Percentiles rank a stretch among this genome's conserved stretches.
These are phyloP conservation scores for Zaprionus kolodkinae DNA, from an alignment of 1,140 invertebrate genomes.

Conservation along the genomic window DNA sequence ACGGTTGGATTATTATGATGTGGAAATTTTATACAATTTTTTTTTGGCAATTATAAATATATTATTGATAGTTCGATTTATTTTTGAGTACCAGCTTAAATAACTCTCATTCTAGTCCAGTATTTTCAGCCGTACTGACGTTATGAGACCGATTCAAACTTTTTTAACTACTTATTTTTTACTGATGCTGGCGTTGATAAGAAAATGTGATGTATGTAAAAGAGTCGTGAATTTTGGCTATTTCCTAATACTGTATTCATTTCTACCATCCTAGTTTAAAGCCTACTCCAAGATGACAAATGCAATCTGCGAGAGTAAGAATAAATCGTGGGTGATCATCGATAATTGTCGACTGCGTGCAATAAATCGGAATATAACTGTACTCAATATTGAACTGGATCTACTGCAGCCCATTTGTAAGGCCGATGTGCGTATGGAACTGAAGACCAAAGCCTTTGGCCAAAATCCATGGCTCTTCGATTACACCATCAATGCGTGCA, in stretches of 20 bases:
- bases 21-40: background rate
- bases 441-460: conserved; percentile 19
- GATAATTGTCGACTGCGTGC: conserved; percentile 28
- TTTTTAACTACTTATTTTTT: background rate
- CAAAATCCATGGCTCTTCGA: conserved; percentile 27
- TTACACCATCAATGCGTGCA: conserved; percentile 20
- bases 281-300: conserved; percentile 37
- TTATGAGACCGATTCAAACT: background rate
- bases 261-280: conserved; percentile 1
- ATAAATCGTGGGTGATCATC: conserved; percentile 26
- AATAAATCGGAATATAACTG: conserved; percentile 21
- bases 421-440: background rate
- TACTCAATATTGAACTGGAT: background rate
- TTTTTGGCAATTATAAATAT: background rate
- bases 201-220: conserved; percentile 2
- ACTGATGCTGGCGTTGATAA: conserved; percentile 1
- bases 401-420: conserved; percentile 9
- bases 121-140: background rate
- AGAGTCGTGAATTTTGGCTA: background rate
- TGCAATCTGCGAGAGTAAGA: conserved; percentile 20
- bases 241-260: background rate
- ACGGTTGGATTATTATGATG: background rate
- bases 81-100: background rate
- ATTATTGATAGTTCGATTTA: background rate
- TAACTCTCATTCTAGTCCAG: background rate